phyloP scores from a whole-genome alignment of 2,888 invertebrate species.

The Clivina fossor region DNA sequence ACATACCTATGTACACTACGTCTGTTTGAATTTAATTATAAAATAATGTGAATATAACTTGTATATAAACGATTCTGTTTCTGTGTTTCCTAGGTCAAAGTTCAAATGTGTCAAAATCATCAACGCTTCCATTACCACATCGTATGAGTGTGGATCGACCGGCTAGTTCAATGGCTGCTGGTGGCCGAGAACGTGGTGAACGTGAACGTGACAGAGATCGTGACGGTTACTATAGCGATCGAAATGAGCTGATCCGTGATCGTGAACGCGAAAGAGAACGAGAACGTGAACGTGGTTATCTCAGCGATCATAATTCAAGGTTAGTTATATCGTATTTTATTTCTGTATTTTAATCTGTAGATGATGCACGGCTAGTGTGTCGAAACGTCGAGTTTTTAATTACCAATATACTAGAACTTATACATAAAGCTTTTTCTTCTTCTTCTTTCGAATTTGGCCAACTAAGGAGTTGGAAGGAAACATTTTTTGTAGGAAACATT shows the following conservation, averaged over 20 bases:
- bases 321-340: constrained; percentile 49
- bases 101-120: constrained; percentile 72
- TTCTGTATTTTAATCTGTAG: too few relatives aligned
- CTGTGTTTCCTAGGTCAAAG: constrained; percentile 60
- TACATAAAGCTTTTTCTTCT: too few relatives aligned
- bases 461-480: too few relatives aligned
- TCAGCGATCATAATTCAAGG: constrained; percentile 81
- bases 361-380: too few relatives aligned
- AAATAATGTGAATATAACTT: too few relatives aligned
- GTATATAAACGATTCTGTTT: too few relatives aligned
- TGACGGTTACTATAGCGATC: constrained; percentile 88
- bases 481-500: too few relatives aligned
- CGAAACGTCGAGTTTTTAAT: too few relatives aligned
- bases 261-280: constrained; percentile 61
- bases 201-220: constrained; percentile 67
- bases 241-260: constrained; percentile 79
- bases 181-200: constrained; percentile 59
- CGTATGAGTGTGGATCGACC: constrained; percentile 65
- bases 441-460: too few relatives aligned
- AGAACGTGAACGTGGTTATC: constrained; percentile 70
- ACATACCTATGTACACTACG: too few relatives aligned
- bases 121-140: constrained; percentile 79
- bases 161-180: constrained; percentile 53
- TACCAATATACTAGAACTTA: too few relatives aligned
- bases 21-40: too few relatives aligned